phyloP scores from a whole-genome alignment of 1,140 invertebrate species.

The Neuroterus valhalla region DNA sequence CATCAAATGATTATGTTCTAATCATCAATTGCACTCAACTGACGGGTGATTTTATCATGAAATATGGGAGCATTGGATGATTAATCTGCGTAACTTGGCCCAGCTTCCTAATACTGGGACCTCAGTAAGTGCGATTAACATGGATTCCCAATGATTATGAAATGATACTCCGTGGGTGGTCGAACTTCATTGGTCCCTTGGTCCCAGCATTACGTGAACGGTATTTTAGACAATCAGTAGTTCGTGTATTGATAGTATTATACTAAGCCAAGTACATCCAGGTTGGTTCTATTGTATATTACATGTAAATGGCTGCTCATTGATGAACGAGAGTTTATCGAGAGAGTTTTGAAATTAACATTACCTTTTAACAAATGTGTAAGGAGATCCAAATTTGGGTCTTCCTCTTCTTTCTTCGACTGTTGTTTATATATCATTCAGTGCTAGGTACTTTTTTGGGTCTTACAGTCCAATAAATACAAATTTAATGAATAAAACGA shows the following conservation, averaged over 20 bases:
- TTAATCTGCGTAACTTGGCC: slow-evolving; percentile 14
- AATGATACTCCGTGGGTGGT: neutral
- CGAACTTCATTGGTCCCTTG: slow-evolving; percentile 1
- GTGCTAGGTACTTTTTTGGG: too few relatives aligned
- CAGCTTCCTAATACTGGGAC: neutral
- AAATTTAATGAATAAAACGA: too few relatives aligned
- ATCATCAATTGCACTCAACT: slow-evolving; percentile 24
- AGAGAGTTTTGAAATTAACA: too few relatives aligned
- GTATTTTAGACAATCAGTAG: slow-evolving; percentile 12
- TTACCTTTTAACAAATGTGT: too few relatives aligned
- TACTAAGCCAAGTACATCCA: neutral
- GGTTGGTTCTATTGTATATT: neutral
- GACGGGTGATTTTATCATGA: slow-evolving; percentile 3
- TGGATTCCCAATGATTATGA: slow-evolving; percentile 23
- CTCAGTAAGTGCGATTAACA: slow-evolving; percentile 2
- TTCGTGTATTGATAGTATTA: slow-evolving; percentile 5
- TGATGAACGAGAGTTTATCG: too few relatives aligned
- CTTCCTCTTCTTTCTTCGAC: too few relatives aligned
- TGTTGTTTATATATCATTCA: too few relatives aligned
- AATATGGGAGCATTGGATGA: slow-evolving; percentile 11
- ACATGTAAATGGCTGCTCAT: too few relatives aligned
- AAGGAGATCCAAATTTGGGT: neutral
- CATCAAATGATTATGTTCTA: slow-evolving; percentile 28
- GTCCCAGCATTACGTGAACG: neutral
- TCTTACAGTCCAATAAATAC: too few relatives aligned